Conservation (phyloP, 2,797 vertebrate genomes). For the Pseudochromis fuscus region DNA sequence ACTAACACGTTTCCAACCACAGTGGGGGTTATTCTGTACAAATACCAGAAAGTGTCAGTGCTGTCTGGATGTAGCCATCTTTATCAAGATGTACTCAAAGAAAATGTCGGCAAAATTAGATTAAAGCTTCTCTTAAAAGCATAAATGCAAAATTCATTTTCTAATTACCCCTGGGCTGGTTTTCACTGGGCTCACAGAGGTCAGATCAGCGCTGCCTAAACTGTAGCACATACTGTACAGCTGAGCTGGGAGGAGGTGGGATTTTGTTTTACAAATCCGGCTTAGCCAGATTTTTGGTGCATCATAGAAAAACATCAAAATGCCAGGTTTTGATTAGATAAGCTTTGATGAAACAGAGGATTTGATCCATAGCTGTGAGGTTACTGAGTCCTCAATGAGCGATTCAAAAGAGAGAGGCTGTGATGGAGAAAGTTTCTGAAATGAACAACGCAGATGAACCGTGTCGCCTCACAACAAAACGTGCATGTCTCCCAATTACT, state of each 20-base stretch:
- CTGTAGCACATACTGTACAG: conserved; percentile 48
- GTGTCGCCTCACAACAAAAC: conserved; percentile 14
- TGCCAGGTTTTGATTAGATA: conserved; percentile 73
- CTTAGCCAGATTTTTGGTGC: conserved; percentile 74
- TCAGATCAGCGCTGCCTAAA: conserved; percentile 48
- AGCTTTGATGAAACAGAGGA: conserved; percentile 63
- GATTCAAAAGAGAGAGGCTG: conserved; percentile 29
- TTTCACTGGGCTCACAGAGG: conserved; percentile 55
- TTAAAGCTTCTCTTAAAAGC: conserved; percentile 12
- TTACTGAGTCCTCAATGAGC: conserved; percentile 51
- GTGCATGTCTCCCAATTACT: background rate
- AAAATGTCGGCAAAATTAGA: background rate
- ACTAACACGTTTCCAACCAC: conserved; percentile 4
- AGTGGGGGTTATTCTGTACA: conserved; percentile 22
- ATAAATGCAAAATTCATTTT: conserved; percentile 35
- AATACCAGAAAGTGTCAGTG: conserved; percentile 6
- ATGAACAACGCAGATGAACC: background rate
- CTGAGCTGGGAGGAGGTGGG: conserved; percentile 44
- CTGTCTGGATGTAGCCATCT: background rate
- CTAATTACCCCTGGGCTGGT: conserved; percentile 49
- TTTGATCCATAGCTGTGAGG: conserved; percentile 50
- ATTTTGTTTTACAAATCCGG: conserved; percentile 75
- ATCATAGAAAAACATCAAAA: conserved; percentile 73
- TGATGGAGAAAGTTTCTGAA: conserved; percentile 42
- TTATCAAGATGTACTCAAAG: background rate